Evolutionary conservation across 2,888 invertebrate species (phyloP).

Genomic region (Eupeodes luniger): DNA sequence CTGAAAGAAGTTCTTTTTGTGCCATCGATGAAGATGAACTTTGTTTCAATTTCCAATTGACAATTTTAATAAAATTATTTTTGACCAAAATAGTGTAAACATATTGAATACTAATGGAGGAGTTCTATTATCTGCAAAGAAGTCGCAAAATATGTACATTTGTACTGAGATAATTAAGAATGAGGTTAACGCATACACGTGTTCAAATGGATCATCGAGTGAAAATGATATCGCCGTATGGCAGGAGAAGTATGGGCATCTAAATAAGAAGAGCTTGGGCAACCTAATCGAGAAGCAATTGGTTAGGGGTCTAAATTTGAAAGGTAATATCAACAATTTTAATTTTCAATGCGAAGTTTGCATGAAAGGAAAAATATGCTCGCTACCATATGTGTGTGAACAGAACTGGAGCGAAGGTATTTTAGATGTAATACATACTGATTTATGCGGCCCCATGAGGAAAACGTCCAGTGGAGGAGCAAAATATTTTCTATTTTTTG

Average conservation of each 20-base stretch:
- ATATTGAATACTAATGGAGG: neutral
- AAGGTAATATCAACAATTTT: neutral
- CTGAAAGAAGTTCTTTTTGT: constrained; percentile 20
- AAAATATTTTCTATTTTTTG: constrained; percentile 14
- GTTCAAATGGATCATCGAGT: neutral
- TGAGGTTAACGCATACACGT: constrained; percentile 27
- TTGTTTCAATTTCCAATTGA: constrained; percentile 8
- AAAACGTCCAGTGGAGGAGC: constrained; percentile 17
- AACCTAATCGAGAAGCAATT: constrained; percentile 9
- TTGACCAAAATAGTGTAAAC: neutral
- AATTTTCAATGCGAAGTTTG: constrained; percentile 14
- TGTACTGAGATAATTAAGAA: constrained; percentile 5
- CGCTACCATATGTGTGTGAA: constrained; percentile 15
- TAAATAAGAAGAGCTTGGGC: constrained; percentile 8
- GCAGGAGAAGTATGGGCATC: constrained; percentile 10
- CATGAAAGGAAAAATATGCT: constrained; percentile 10
- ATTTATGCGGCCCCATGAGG: constrained; percentile 17
- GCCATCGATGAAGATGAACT: constrained; percentile 15
- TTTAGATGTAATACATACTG: constrained; percentile 30
- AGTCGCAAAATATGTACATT: constrained; percentile 19
- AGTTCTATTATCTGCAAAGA: constrained; percentile 16
- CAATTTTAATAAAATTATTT: constrained; percentile 17
- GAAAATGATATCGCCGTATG: constrained; percentile 6
- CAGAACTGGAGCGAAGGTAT: constrained; percentile 11
- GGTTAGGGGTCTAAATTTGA: constrained; percentile 4